Conservation (phyloP, 1,140 invertebrate genomes). For the Euwallacea fornicatus region DNA sequence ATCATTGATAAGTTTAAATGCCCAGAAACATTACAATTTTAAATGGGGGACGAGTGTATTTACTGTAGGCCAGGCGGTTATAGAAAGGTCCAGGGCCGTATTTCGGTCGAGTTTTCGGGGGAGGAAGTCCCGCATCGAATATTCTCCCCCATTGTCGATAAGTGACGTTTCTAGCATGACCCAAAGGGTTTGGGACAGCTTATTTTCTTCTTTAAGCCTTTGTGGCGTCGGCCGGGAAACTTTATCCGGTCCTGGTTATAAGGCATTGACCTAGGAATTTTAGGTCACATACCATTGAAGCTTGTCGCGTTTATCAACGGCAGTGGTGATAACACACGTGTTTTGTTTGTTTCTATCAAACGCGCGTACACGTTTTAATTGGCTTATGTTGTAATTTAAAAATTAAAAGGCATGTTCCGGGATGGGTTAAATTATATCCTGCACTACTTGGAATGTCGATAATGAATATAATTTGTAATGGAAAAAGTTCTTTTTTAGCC, state of each 20-base stretch:
- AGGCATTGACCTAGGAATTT: constrained; percentile 40
- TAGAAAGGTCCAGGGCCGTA: not conserved
- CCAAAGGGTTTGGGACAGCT: not conserved
- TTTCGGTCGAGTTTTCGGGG: not conserved
- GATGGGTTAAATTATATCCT: not conserved
- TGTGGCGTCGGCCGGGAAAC: not conserved
- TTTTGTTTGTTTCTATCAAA: constrained; percentile 35
- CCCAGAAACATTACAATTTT: constrained; percentile 16
- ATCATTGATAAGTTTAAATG: constrained; percentile 30
- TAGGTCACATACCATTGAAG: constrained; percentile 34
- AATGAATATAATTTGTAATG: not conserved
- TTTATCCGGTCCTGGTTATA: constrained; percentile 12
- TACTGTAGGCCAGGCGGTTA: constrained; percentile 7
- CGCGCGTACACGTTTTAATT: constrained; percentile 18
- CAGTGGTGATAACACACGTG: constrained; percentile 32
- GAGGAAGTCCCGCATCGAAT: not conserved
- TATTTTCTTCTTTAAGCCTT: not conserved
- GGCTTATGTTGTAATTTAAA: constrained; percentile 17
- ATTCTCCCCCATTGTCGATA: no score
- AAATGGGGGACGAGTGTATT: constrained; percentile 22
- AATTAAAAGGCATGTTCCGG: constrained; percentile 10
- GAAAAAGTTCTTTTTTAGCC: not conserved
- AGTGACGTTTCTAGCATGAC: not conserved
- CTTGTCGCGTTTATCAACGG: constrained; percentile 24
- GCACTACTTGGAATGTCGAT: not conserved